Percentiles rank a stretch among this genome's conserved stretches.
phyloP scores from a whole-genome alignment of 2,888 invertebrate species.

The Drosophila paracracens region DNA sequence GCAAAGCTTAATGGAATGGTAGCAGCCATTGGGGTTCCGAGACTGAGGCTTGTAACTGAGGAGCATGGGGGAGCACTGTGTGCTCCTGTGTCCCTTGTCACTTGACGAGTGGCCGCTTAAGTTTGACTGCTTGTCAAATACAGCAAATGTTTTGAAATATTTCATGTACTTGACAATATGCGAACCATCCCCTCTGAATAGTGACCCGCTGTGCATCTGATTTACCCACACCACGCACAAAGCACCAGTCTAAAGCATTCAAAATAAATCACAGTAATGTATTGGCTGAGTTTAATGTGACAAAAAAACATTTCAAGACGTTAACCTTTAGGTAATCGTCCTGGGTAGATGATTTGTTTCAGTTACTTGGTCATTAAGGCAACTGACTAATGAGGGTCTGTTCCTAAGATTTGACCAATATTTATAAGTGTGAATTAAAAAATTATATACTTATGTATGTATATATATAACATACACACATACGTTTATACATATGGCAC shows the following conservation, averaged over 20 bases:
- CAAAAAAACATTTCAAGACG: conserved; percentile 25
- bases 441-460: neutral
- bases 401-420: neutral
- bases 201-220: conserved; percentile 41
- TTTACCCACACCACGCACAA: conserved; percentile 17
- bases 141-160: conserved; percentile 79
- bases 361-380: neutral
- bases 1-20: conserved; percentile 60
- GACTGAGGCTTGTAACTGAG: conserved; percentile 25
- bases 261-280: conserved; percentile 75
- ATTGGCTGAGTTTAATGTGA: conserved; percentile 56
- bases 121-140: conserved; percentile 79
- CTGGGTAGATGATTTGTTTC: neutral
- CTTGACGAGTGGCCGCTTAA: conserved; percentile 77
- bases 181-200: conserved; percentile 18
- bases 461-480: neutral
- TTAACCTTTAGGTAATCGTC: conserved; percentile 34
- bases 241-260: conserved; percentile 44
- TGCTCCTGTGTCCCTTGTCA: conserved; percentile 57
- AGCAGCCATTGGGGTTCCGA: conserved; percentile 36
- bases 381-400: conserved; percentile 1
- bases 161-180: conserved; percentile 75
- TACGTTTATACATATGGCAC: neutral
- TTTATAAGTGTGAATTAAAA: neutral
- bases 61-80: conserved; percentile 17